Base-by-base conservation (phyloP, 2,113 vertebrate genomes). In the Elephas maximus region DNA sequence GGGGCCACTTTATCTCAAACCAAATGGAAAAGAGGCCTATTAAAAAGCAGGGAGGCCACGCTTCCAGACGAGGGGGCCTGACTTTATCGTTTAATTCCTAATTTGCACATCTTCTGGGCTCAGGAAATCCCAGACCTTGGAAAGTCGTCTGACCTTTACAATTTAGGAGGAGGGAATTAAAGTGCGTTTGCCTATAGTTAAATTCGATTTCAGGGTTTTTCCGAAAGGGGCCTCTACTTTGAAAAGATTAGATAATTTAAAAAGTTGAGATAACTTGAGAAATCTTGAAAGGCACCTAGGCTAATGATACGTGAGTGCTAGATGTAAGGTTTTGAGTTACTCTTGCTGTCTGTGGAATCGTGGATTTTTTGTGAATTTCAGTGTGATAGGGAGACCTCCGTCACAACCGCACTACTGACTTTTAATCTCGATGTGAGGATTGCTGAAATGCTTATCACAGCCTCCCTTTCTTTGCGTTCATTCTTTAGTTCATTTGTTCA, bases 71-170 rank as follows among this genome's bases (percentile, higher is more conserved):
- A 87, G 41, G 53, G 97, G 67, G 85, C 67, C 94, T 96, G 98
- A 97, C 96, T 93, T 79, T 37, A 82, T 97, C 30, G 0, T 97
- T 98, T 82, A 96, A 97, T 94, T 97, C 97, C 97, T 97, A 57
- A 96, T 97, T 98, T 98, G 97, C 96, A 93, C 96, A 93, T 93
- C 37, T 95, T 91, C 76, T 63, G 76, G 77, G 60, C 93, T 79
- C 87, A 92, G 97, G 93, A 96, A 97, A 98, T 89, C 51, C 26
- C 93, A 92, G 88, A 78, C 45, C 33, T 95, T 57, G 82, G 87
- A 94, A 95, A 97, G 94, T 0, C 4, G 77, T 71, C 87, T 95
- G 97, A 98, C 97, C 95, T 84, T 69, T 44, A 88, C 96, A 87
- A 95, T 95, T 88, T 79, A 91, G 71, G 95, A 96, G 24, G 9